Conservation (phyloP, 2,113 vertebrate species). For the Cygnus atratus region DNA sequence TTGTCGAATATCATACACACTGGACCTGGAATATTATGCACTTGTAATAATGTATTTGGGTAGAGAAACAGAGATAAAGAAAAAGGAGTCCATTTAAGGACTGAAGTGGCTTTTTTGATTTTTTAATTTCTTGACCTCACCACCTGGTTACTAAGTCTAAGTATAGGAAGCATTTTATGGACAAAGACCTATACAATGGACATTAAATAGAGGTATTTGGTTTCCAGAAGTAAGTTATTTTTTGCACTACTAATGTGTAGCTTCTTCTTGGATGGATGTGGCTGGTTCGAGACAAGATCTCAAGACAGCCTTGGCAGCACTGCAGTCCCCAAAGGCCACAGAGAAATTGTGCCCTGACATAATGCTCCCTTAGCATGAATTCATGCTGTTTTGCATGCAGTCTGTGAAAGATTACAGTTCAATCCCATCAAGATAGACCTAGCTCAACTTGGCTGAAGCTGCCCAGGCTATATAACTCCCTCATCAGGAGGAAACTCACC, state of each 20-base stretch:
- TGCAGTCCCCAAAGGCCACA: background rate
- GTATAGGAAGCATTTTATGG: background rate
- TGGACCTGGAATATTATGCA: constrained; percentile 74
- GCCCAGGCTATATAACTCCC: background rate
- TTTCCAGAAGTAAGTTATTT: background rate
- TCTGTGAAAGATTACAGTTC: background rate
- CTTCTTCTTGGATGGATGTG: background rate
- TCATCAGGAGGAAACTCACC: background rate
- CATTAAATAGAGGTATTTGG: background rate
- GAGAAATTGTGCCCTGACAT: background rate
- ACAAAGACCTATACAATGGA: background rate
- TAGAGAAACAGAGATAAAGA: background rate
- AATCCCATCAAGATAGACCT: background rate
- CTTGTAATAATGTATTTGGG: constrained; percentile 74
- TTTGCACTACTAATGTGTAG: background rate
- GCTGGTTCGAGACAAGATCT: background rate
- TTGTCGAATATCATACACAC: background rate
- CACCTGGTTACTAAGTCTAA: background rate
- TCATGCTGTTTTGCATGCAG: background rate
- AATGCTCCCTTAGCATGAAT: background rate
- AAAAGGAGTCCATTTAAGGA: background rate
- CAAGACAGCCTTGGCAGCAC: background rate
- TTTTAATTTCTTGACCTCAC: background rate
- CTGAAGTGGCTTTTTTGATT: background rate
- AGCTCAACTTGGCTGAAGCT: background rate